phyloP scores from a whole-genome alignment of 92 coral and sea anemone genomes.

The Desmophyllum pertusum region DNA sequence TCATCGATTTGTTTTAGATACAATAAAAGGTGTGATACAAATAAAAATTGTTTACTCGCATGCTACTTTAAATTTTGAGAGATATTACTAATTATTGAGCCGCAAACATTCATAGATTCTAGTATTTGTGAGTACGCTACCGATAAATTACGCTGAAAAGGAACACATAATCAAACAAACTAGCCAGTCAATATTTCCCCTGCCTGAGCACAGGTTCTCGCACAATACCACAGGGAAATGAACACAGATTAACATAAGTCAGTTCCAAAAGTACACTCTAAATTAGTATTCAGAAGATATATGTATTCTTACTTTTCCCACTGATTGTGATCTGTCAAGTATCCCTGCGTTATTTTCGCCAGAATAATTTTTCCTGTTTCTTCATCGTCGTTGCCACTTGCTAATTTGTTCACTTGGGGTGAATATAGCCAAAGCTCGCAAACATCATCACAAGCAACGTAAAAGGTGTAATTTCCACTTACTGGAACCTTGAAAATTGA shows the following conservation, averaged over 20 bases:
- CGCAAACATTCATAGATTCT: too few relatives aligned
- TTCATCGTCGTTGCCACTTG: neutral
- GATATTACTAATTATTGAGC: too few relatives aligned
- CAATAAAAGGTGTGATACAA: too few relatives aligned
- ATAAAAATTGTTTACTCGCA: too few relatives aligned
- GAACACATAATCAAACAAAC: neutral
- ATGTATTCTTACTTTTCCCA: slow-evolving; percentile 53
- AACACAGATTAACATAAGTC: too few relatives aligned
- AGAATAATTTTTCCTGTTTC: slow-evolving; percentile 34
- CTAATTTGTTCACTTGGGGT: neutral
- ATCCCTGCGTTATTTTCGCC: slow-evolving; percentile 6
- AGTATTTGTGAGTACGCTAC: too few relatives aligned
- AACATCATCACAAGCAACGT: slow-evolving; percentile 68
- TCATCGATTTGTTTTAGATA: too few relatives aligned
- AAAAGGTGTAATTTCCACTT: slow-evolving; percentile 75
- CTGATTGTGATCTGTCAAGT: slow-evolving; percentile 41
- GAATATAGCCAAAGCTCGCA: slow-evolving; percentile 73
- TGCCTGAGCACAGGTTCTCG: too few relatives aligned
- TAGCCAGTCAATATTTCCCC: neutral
- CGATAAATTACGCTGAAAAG: too few relatives aligned
- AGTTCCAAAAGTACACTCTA: too few relatives aligned
- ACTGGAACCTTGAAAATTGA: slow-evolving; percentile 52
- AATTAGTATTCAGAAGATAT: neutral
- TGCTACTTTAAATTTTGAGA: too few relatives aligned
- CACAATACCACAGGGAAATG: too few relatives aligned